Base-by-base conservation (phyloP, 2,888 invertebrate species). In the Cerceris rybyensis region DNA sequence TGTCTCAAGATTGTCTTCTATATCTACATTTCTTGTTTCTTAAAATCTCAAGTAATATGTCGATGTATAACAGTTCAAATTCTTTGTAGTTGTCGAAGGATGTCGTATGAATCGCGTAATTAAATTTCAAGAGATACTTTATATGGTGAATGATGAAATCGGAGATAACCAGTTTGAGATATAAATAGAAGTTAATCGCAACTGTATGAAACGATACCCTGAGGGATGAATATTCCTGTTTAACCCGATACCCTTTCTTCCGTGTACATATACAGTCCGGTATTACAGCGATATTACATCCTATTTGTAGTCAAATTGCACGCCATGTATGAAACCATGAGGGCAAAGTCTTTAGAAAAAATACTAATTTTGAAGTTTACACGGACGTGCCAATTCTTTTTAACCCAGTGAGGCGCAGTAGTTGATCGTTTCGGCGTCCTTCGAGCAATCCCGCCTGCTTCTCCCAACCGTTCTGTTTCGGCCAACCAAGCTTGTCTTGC, bases 241-340 rank as follows among this genome's bases (percentile, higher is more conserved):
- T 84, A 86, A 86, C 68, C 82, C 69, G 70, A 72, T 75, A 82
- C 70, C 73, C 77, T 66, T 78, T 76, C 78, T 78, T 78, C 64
- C 76, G 64, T 68, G 60, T 57, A 65, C 75, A 8, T 13, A 13
- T 39, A 57, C 8, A 65, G 71, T 55, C 41, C 71, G 64, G 76
- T 76, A 78, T 76, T 71, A 76, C 64, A 60, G 61, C 71, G 50
- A 69, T 67, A 58, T 73, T 73, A 73, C 57, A 52, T 77, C 60
- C 73, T 77, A 77, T 77, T 79, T 79, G 72, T 57, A 79, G 66
- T 61, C 67, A 76, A 78, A 78, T 78, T 76, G 50, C 76, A 14
- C 63, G 50, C 50, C 50, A 16, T 64, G 50, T 50, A 52, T 43
- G 70, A 49, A 64, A 59, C 67, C 55, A 57, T 17, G 54, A 8